Evolutionary conservation across 2,888 invertebrate genomes (phyloP).

Genomic region (Eristalis tenax): DNA sequence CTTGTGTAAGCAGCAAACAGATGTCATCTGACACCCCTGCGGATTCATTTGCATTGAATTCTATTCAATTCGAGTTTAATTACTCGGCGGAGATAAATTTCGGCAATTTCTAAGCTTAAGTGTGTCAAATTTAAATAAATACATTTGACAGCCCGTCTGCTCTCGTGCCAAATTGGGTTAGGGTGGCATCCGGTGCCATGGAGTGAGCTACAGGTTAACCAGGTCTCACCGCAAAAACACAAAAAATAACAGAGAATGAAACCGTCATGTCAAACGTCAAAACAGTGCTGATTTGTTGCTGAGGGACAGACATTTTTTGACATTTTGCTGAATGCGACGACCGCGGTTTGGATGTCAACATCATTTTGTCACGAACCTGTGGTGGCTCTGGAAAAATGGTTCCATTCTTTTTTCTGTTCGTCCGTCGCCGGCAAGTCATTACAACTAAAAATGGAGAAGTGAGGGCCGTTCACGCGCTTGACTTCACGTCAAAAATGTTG

Average conservation of each 20-base stretch:
- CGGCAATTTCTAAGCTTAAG: constrained; percentile 59
- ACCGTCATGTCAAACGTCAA: constrained; percentile 53
- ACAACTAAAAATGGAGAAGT: constrained; percentile 16
- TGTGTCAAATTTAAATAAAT: constrained; percentile 70
- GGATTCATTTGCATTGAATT: constrained; percentile 44
- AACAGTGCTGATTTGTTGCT: constrained; percentile 44
- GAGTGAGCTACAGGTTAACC: constrained; percentile 37
- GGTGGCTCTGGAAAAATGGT: constrained; percentile 19
- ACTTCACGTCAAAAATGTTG: constrained; percentile 59
- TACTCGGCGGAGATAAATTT: constrained; percentile 52
- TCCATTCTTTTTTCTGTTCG: constrained; percentile 3
- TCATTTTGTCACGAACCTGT: constrained; percentile 49
- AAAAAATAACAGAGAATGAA: constrained; percentile 17
- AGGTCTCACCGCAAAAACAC: constrained; percentile 13
- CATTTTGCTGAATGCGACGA: constrained; percentile 56
- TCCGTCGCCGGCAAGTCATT: neutral
- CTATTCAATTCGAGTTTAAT: constrained; percentile 68
- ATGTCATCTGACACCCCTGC: constrained; percentile 43
- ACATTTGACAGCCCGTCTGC: constrained; percentile 46
- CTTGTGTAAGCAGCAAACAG: constrained; percentile 51
- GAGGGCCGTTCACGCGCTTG: constrained; percentile 43
- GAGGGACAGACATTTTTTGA: constrained; percentile 60
- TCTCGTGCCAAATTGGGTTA: constrained; percentile 41
- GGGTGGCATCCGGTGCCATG: constrained; percentile 27
- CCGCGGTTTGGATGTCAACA: constrained; percentile 66